phyloP scores from a whole-genome alignment of 2,797 vertebrate species.

The Valencia hispanica region DNA sequence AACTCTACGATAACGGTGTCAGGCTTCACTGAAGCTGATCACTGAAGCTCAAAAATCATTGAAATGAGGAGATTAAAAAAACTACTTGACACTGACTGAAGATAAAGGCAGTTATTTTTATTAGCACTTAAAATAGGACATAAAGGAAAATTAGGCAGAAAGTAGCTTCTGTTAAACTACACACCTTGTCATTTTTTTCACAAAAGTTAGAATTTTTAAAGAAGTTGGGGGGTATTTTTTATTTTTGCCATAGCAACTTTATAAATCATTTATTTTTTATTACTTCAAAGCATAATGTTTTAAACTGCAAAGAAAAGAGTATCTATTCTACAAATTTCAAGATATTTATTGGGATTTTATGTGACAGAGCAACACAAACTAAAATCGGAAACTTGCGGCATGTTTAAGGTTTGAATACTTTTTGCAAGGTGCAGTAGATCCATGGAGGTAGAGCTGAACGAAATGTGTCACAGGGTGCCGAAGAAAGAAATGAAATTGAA shows the following conservation, averaged over 20 bases:
- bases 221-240: background rate
- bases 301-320: no score
- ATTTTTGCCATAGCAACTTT: constrained; percentile 18
- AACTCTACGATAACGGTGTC: constrained; percentile 12
- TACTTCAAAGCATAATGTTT: constrained; percentile 26
- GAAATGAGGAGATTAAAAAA: constrained; percentile 31
- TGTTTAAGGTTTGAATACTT: background rate
- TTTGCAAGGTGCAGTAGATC: background rate
- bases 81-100: constrained; percentile 36
- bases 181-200: constrained; percentile 39
- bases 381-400: background rate
- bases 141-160: constrained; percentile 35
- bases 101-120: constrained; percentile 45
- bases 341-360: background rate
- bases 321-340: background rate
- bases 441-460: constrained; percentile 22
- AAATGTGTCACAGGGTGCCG: constrained; percentile 28
- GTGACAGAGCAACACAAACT: background rate
- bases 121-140: constrained; percentile 40
- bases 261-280: constrained; percentile 31
- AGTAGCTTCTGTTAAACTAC: constrained; percentile 20
- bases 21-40: constrained; percentile 11
- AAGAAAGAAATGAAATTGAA: constrained; percentile 49
- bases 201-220: constrained; percentile 14
- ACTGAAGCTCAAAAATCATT: constrained; percentile 24